Percentiles rank a stretch among this genome's conserved stretches.
These are phyloP conservation scores for Archocentrus centrarchus DNA, from an alignment of 2,113 vertebrate genomes.

Conservation along the genomic window DNA sequence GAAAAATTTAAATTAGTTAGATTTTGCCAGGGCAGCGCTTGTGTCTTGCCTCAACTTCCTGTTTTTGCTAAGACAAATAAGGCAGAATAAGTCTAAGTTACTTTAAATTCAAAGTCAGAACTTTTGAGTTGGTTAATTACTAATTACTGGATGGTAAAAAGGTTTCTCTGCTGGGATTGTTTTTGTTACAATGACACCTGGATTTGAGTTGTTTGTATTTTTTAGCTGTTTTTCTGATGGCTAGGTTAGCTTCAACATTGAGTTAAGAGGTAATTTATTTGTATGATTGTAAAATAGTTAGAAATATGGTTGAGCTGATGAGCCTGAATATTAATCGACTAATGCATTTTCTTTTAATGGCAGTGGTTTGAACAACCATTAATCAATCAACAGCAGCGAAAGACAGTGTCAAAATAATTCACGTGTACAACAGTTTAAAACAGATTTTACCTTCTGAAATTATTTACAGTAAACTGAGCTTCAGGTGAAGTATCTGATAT, in stretches of 20 bases:
- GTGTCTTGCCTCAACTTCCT: constrained; percentile 29
- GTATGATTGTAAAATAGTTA: neutral
- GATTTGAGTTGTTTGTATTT: constrained; percentile 9
- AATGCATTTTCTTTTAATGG: neutral
- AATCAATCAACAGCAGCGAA: constrained; percentile 14
- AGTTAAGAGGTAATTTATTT: neutral
- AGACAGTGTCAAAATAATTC: neutral
- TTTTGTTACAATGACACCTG: constrained; percentile 14
- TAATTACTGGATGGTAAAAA: constrained; percentile 9
- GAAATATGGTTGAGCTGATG: neutral
- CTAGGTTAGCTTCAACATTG: neutral
- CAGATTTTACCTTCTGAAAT: neutral
- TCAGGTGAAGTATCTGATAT: neutral
- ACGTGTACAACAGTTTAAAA: neutral
- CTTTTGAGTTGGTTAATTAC: constrained; percentile 40
- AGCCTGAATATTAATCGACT: neutral
- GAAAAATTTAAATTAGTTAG: constrained; percentile 39
- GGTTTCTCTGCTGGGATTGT: constrained; percentile 6
- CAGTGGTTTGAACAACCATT: neutral
- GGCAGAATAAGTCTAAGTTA: constrained; percentile 21
- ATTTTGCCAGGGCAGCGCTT: constrained; percentile 37
- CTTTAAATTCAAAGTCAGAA: constrained; percentile 20
- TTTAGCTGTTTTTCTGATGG: neutral
- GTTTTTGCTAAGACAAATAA: constrained; percentile 22
- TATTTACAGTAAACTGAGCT: constrained; percentile 1